These are phyloP conservation scores for Cataglyphis hispanica DNA, from an alignment of 1,140 invertebrate species.

Conservation along the genomic window DNA sequence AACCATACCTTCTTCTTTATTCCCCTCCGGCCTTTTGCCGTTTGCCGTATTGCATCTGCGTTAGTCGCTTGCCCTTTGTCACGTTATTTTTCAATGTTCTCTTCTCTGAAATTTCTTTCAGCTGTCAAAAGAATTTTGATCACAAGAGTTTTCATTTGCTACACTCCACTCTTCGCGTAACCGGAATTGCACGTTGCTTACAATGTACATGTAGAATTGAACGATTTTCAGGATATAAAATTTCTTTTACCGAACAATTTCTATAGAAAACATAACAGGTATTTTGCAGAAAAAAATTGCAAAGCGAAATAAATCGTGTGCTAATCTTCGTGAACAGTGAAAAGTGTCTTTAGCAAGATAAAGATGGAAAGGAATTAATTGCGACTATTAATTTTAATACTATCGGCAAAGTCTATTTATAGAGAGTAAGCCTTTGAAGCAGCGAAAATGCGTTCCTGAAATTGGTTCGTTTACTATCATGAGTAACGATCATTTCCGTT, in stretches of 20 bases:
- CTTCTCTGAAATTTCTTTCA: slow-evolving; percentile 7
- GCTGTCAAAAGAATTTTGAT: slow-evolving; percentile 35
- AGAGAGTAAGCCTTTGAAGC: slow-evolving; percentile 4
- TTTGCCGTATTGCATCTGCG: not conserved
- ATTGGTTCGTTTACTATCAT: slow-evolving; percentile 47
- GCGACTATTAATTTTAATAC: slow-evolving; percentile 55
- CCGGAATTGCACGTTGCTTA: not conserved
- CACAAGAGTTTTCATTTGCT: not conserved
- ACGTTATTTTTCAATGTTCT: slow-evolving; percentile 30
- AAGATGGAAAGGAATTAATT: slow-evolving; percentile 50
- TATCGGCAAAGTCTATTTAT: slow-evolving; percentile 42
- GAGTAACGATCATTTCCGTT: slow-evolving; percentile 34
- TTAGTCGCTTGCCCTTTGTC: slow-evolving; percentile 22
- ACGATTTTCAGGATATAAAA: not conserved
- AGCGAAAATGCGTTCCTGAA: slow-evolving; percentile 38
- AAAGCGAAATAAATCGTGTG: not conserved
- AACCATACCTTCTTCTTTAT: slow-evolving; percentile 13
- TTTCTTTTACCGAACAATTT: not conserved
- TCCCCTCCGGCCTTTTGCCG: not conserved
- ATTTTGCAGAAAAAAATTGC: slow-evolving; percentile 15
- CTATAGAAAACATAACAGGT: not conserved
- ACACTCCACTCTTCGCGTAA: not conserved
- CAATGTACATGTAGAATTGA: not conserved
- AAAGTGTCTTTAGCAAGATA: not conserved
- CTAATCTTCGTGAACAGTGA: slow-evolving; percentile 23